phyloP scores from a whole-genome alignment of 53 echinoderm and acorn worm species.

The Luidia sarsii region DNA sequence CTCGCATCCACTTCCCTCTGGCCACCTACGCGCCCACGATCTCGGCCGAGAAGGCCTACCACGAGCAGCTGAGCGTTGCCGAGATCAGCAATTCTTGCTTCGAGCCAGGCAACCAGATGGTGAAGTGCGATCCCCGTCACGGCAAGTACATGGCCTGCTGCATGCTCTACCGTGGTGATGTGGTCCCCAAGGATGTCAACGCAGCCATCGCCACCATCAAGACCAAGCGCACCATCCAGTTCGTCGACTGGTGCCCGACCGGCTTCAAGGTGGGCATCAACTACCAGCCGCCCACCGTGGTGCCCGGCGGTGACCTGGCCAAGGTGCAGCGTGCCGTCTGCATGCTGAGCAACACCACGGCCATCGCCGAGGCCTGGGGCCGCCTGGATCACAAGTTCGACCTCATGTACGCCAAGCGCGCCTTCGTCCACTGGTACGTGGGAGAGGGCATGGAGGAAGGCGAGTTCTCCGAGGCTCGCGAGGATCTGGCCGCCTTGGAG shows the following conservation, averaged over 20 bases:
- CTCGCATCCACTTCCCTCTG: conserved; percentile 83
- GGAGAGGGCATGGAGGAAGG: conserved; percentile 99
- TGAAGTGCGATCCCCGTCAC: conserved; percentile 85
- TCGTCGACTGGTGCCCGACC: conserved; percentile 97
- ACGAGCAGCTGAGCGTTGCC: conserved; percentile 65
- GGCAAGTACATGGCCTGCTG: conserved; percentile 98
- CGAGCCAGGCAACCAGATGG: conserved; percentile 89
- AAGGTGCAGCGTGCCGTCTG: conserved; percentile 96
- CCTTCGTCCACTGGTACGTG: conserved; percentile 97
- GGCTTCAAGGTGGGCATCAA: conserved; percentile 98
- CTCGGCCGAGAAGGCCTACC: conserved; percentile 66
- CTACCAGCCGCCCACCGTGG: conserved; percentile 93
- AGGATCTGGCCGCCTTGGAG: conserved; percentile 94
- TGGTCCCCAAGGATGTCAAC: conserved; percentile 95
- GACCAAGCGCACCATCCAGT: conserved; percentile 89
- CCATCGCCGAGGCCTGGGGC: conserved; percentile 96
- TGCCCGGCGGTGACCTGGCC: conserved; percentile 76
- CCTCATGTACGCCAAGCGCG: conserved; percentile 99
- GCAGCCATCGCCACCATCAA: conserved; percentile 93
- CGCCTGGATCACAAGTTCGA: conserved; percentile 97
- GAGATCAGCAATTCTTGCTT: conserved; percentile 73
- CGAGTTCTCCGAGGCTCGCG: conserved; percentile 94
- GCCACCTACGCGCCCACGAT: conserved; percentile 79
- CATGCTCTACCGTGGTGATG: conserved; percentile 93
- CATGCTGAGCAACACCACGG: conserved; percentile 97